phyloP scores from a whole-genome alignment of 92 coral and sea anemone genomes.

The Parazoanthus darwini region DNA sequence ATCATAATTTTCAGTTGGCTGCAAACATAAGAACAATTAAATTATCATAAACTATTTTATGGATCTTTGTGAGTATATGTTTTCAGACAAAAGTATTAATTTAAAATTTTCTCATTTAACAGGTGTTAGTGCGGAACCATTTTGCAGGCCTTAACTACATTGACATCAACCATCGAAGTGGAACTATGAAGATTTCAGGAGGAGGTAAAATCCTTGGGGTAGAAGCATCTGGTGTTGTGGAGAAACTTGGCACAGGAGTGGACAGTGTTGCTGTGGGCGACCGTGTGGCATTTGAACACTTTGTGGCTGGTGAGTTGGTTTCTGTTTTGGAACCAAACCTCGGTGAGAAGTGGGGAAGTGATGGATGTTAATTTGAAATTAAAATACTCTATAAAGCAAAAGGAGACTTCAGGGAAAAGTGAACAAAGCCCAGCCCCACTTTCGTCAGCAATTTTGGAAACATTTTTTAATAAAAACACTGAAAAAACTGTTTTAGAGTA shows the following conservation, averaged over 20 bases:
- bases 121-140: constrained; percentile 56
- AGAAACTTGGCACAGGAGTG: constrained; percentile 72
- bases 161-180: constrained; percentile 43
- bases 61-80: too few species aligned
- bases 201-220: constrained; percentile 57
- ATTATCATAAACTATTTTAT: too few species aligned
- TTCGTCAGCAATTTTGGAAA: neutral
- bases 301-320: constrained; percentile 58
- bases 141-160: constrained; percentile 58
- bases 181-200: constrained; percentile 43
- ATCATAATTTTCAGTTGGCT: too few species aligned
- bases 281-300: constrained; percentile 68
- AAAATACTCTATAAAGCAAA: too few species aligned
- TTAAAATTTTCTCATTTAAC: neutral
- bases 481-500: too few species aligned
- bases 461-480: too few species aligned
- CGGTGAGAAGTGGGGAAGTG: neutral
- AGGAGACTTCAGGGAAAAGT: too few species aligned
- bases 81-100: too few species aligned
- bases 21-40: too few species aligned
- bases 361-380: neutral
- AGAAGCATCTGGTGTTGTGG: constrained; percentile 81
- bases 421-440: too few species aligned
- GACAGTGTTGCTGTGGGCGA: constrained; percentile 64
- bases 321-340: neutral